Percentiles rank a stretch among this genome's conserved stretches.
Conservation (phyloP, 2,797 vertebrate species). For the Natrix natrix region DNA sequence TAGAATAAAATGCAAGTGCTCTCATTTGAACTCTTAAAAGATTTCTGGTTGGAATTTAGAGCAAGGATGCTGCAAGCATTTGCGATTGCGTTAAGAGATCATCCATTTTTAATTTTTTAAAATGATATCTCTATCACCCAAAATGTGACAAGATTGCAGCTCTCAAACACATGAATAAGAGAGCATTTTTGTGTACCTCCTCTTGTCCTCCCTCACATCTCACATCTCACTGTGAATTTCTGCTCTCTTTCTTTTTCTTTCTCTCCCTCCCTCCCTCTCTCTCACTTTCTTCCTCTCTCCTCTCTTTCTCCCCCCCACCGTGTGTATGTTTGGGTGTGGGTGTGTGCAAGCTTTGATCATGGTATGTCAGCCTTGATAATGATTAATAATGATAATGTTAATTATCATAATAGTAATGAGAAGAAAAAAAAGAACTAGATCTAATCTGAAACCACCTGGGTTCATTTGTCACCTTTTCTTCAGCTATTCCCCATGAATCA, state of each 20-base stretch:
- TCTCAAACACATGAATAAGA: neutral
- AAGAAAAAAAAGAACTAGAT: neutral
- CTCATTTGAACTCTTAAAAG: neutral
- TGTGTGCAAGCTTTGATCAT: too few species aligned
- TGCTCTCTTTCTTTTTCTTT: too few species aligned
- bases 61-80: neutral
- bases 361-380: neutral
- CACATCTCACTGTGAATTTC: neutral
- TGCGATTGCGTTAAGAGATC: neutral
- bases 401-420: neutral
- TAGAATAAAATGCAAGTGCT: neutral
- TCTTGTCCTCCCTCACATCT: neutral
- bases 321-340: too few species aligned
- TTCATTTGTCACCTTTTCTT: neutral
- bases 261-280: too few species aligned
- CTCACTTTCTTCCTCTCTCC: fast-evolving
- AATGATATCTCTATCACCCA: neutral
- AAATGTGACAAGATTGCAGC: neutral
- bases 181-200: neutral
- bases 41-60: neutral
- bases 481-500: neutral
- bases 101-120: neutral
- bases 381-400: neutral
- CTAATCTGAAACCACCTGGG: neutral
- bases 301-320: too few species aligned